Base-by-base conservation (phyloP, 2,113 vertebrate genomes). In the Calidris pygmaea region DNA sequence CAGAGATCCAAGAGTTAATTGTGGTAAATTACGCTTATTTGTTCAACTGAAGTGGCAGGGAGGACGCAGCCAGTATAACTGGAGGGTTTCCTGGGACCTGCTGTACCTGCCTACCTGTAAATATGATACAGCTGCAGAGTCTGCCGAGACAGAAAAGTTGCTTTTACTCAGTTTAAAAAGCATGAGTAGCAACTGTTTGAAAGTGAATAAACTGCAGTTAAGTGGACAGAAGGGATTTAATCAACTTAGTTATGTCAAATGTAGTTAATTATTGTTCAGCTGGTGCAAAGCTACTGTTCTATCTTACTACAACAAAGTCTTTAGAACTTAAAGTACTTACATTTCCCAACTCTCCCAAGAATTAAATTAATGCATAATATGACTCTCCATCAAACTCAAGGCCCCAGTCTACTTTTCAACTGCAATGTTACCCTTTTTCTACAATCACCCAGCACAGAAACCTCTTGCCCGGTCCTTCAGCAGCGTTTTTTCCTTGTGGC, bases 241-340 rank as follows among this genome's bases (percentile, higher is more conserved):
- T 47, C 87, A 14, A 45, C 29, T 82, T 78, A 74, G 66, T 85
- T 91, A 53, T 60, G 5, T 87, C 30, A 93, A 81, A 87, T 89
- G n/a, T 52, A 55, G n/a, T 58, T 93, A 89, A 95, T 77, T 87
- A 71, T 68, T 85, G 47, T 89, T 94, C 70, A 94, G 39, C 47
- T 91, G 56, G n/a, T 81, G 12, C 23, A 84, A 92, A 92, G 14
- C 8, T 63, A 34, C 53, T 30, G 6, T 63, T 83, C 67, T 50
- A 20, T 53, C 10, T 10, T 86, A 12, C 16, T 73, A 35, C 10
- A 88, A 77, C 16, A 92, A 85, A 92, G 23, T 70, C 41, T 62
- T 50, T 63, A 67, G 59, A 86, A 84, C 10, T 76, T 27, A 84
- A 92, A 77, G 41, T 41, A 70, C 12, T 22, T n/a, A 29, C 2